Base-by-base conservation (phyloP, 2,888 invertebrate species). In the Oeneis ivallda region DNA sequence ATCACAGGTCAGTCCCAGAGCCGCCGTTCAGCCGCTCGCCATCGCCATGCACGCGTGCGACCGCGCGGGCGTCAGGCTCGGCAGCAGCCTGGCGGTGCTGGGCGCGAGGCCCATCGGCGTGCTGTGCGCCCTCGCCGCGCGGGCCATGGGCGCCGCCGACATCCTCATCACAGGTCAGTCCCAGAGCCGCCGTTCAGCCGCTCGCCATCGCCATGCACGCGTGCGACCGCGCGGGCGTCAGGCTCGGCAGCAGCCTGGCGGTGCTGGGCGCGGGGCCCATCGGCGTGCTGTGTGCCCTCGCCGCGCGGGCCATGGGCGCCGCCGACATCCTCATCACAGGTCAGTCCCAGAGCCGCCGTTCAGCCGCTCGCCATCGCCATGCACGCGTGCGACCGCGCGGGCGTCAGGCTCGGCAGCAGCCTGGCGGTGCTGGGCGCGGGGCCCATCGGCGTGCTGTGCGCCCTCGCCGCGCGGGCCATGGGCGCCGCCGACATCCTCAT, bases 121-220 rank as follows among this genome's bases (percentile, higher is more conserved):
- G 17, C 95, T 98, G 1, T 95, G 95, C 41, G 85, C 97, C 15
- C 83, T 98, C 74, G 93, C 94, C 0, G 97, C 98, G 0, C 95
- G 94, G 81, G 95, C 97, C 0, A 96, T 96, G 95, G 98, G 98
- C 2, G 98, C 97, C 0, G 92, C 94, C 1, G 94, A 94, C 77
- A 93, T 97, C 69, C 85, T 96, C 7, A 93, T 98, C 7, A 95
- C 96, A 64, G 97, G 96, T 95, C 1, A 37, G 37, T 37, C 1
- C 37, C 37, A 7, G n/a, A n/a, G n/a, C n/a, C n/a, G n/a, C n/a
- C n/a, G n/a, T n/a, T n/a, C n/a, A n/a, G n/a, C n/a, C n/a, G n/a
- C n/a, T n/a, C n/a, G n/a, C 98, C 0, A 98, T 99, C 4, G 98
- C 96, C 1, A 96, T 99, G 0, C 98, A 98, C 86, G 98, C 98